Percentiles rank a stretch among this genome's conserved stretches.
These are phyloP conservation scores for Bungarus multicinctus DNA, from an alignment of 2,113 vertebrate species.

Conservation along the genomic window DNA sequence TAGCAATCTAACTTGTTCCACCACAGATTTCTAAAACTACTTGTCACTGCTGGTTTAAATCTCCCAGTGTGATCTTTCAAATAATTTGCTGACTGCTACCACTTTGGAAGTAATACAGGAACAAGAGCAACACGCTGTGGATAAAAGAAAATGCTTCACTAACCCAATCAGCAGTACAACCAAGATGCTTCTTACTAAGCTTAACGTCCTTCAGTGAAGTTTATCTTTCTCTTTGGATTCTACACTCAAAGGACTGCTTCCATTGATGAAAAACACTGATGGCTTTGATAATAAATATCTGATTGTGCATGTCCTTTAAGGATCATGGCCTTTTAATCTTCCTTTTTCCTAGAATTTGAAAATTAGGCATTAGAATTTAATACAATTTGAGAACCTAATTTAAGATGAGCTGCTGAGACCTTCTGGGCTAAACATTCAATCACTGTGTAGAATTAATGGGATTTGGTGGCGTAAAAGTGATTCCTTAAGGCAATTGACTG, in stretches of 20 bases:
- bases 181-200: slow-evolving; percentile 13
- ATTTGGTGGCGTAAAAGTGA: slow-evolving; percentile 5
- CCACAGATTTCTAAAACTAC: slow-evolving; percentile 29
- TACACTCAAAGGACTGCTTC: not conserved
- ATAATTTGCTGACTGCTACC: slow-evolving; percentile 34
- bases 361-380: slow-evolving; percentile 3
- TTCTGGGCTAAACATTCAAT: slow-evolving; percentile 18
- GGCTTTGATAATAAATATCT: not conserved
- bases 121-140: slow-evolving; percentile 25
- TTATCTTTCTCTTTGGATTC: not conserved
- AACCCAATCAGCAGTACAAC: slow-evolving; percentile 15
- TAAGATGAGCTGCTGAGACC: slow-evolving; percentile 21
- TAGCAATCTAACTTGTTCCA: slow-evolving; percentile 20
- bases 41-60: slow-evolving; percentile 35
- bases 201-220: slow-evolving; percentile 20
- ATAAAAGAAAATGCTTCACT: slow-evolving; percentile 33
- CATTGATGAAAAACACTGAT: not conserved
- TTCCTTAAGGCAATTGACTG: slow-evolving; percentile 6
- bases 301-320: slow-evolving; percentile 2
- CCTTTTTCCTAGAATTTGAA: not conserved
- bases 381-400: not conserved
- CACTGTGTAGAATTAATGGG: slow-evolving; percentile 1
- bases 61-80: slow-evolving; percentile 24
- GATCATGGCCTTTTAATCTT: slow-evolving; percentile 16
- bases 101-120: slow-evolving; percentile 22